Evolutionary conservation across 2,888 invertebrate species (phyloP).

Genomic region (Pyrrhia umbra): DNA sequence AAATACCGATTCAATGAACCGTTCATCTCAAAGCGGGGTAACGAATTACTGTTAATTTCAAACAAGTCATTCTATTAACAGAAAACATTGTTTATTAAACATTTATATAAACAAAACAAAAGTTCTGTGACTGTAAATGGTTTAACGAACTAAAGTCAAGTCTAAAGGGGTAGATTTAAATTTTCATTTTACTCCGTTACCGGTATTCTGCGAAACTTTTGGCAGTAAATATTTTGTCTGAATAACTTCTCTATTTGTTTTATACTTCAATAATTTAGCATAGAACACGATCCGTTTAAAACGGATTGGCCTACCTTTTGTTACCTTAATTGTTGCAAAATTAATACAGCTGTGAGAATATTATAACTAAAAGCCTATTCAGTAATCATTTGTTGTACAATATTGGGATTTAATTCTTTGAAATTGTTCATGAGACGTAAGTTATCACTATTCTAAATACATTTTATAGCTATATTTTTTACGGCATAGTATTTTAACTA

Average conservation of each 20-base stretch:
- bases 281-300: conserved; percentile 48
- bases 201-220: conserved; percentile 69
- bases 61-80: conserved; percentile 1
- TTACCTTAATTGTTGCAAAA: conserved; percentile 50
- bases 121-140: conserved; percentile 62
- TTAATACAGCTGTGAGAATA: conserved; percentile 42
- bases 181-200: conserved; percentile 71
- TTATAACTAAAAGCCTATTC: conserved; percentile 16
- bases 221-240: conserved; percentile 75
- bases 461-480: no score
- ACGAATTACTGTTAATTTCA: conserved; percentile 4
- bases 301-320: conserved; percentile 40
- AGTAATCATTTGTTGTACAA: conserved; percentile 25
- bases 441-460: no score
- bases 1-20: neutral
- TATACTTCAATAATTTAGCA: conserved; percentile 62
- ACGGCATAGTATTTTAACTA: no score
- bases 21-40: neutral
- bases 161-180: conserved; percentile 66
- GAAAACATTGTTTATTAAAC: conserved; percentile 44
- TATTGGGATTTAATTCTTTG: conserved; percentile 1
- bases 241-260: conserved; percentile 70
- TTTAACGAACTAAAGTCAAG: conserved; percentile 65
- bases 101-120: conserved; percentile 61
- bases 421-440: no score